Base-by-base conservation (phyloP, 2,888 invertebrate genomes). In the Stenotaenia linearis region DNA sequence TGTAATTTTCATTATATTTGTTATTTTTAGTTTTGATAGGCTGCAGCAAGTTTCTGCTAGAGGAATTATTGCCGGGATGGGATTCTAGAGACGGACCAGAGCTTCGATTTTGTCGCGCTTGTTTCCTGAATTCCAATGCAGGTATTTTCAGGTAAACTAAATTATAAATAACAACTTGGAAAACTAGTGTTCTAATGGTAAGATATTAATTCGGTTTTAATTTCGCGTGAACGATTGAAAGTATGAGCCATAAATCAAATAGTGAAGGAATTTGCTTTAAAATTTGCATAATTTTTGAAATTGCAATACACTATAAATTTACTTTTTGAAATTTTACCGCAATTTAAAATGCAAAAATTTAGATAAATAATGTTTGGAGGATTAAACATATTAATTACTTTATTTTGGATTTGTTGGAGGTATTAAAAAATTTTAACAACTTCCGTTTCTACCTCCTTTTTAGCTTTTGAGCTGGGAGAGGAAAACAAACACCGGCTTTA, bases 401-500 rank as follows among this genome's bases (percentile, higher is more conserved):
- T 32, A 6, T 6, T 32, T 32, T 32, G 9, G 32, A 32, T 32
- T 6, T 32, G 4, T 32, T 32, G 32, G 15, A 12, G 28, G 23
- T 69, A 69, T 69, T 69, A 56, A 69, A 69, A 69, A 69, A 6
- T n/a, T 4, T 69, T 69, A 69, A 69, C 69, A 25, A 69, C 69
- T 69, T 69, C 69, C 69, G 10, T 69, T 69, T 18, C 18, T 12
- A 28, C 25, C 69, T 12, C 4, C 69, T 28, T 28, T 23, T 28
- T 12, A 69, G 69, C 25, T 69, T 69, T 25, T 28, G n/a, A 69
- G 69, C 25, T 69, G 28, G 69, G 28, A 28, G 56, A 4, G 28
- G 5, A 69, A 69, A 69, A 12, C 69, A 69, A 69, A 69, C 69
- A 69, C 25, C 25, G 28, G 69, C 69, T 69, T 69, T 69, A 69